Percentiles rank a stretch among this genome's conserved stretches.
Conservation (phyloP, 1,140 invertebrate genomes). For the Drosophila baimaii region DNA sequence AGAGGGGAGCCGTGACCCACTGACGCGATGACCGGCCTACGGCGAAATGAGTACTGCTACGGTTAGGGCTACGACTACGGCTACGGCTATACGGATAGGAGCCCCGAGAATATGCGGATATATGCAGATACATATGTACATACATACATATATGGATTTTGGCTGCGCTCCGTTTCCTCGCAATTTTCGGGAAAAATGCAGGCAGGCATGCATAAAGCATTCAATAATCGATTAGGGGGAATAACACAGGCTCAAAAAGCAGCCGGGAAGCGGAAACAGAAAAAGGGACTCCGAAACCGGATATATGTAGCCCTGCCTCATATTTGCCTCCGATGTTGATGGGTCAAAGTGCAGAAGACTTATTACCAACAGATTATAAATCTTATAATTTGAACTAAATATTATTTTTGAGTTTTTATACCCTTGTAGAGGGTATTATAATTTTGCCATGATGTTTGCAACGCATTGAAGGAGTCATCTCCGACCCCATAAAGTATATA, state of each 20-base stretch:
- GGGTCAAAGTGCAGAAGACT: not conserved
- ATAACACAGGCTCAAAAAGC: not conserved
- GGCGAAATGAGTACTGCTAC: conserved; percentile 3
- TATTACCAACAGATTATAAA: not conserved
- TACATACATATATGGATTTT: conserved; percentile 24
- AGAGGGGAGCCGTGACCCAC: conserved; percentile 45
- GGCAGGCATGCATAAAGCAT: conserved; percentile 24
- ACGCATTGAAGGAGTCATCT: too few relatives aligned
- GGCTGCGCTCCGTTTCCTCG: conserved; percentile 1
- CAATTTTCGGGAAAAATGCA: conserved; percentile 38
- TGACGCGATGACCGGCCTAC: conserved; percentile 50
- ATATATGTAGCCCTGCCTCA: conserved; percentile 24
- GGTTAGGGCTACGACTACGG: conserved; percentile 1
- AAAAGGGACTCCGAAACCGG: conserved; percentile 19
- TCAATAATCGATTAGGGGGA: conserved; percentile 36
- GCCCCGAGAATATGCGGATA: conserved; percentile 13
- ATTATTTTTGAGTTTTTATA: too few relatives aligned
- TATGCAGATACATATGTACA: too few relatives aligned
- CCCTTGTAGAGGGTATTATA: too few relatives aligned
- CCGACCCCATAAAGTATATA: too few relatives aligned
- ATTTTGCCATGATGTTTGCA: too few relatives aligned
- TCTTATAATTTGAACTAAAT: too few relatives aligned
- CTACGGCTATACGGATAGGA: conserved; percentile 9
- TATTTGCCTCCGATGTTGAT: conserved; percentile 6
- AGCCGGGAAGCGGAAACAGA: conserved; percentile 21